phyloP scores from a whole-genome alignment of 2,888 invertebrate genomes.

The Pteria penguin region DNA sequence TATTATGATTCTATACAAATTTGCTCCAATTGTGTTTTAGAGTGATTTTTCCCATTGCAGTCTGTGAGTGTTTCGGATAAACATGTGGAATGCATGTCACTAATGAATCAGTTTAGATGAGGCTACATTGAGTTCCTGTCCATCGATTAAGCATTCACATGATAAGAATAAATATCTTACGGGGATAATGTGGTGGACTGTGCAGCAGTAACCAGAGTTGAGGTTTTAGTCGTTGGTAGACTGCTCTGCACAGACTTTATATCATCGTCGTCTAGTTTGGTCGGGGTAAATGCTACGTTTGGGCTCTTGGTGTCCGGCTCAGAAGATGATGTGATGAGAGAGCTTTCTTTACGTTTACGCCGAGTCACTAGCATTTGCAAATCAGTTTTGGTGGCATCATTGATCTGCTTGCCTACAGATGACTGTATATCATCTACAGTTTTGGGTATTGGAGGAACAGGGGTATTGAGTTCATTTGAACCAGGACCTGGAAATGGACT shows the following conservation, averaged over 20 bases:
- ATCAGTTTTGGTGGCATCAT: constrained; percentile 20
- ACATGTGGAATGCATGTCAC: too few relatives aligned
- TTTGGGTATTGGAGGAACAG: constrained; percentile 49
- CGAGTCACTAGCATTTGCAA: constrained; percentile 1
- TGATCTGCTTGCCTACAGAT: constrained; percentile 22
- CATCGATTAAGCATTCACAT: too few relatives aligned
- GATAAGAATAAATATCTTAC: constrained; percentile 25
- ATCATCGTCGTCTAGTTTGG: neutral
- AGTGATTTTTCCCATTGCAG: too few relatives aligned
- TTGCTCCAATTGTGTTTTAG: too few relatives aligned
- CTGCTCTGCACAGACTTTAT: constrained; percentile 36
- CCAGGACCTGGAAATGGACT: constrained; percentile 62
- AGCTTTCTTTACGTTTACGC: constrained; percentile 1
- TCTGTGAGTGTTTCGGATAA: too few relatives aligned
- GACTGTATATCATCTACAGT: constrained; percentile 37
- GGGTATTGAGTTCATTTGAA: constrained; percentile 69
- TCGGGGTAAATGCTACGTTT: constrained; percentile 1
- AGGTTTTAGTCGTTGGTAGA: constrained; percentile 38
- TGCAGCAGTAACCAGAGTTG: constrained; percentile 38
- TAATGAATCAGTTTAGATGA: too few relatives aligned
- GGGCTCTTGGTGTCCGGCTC: constrained; percentile 59
- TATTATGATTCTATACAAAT: too few relatives aligned
- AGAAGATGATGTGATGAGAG: constrained; percentile 58
- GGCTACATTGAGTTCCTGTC: too few relatives aligned
- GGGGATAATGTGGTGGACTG: constrained; percentile 43